Evolutionary conservation across 2,888 invertebrate genomes (phyloP).

Genomic region (Acrobasis repandana): DNA sequence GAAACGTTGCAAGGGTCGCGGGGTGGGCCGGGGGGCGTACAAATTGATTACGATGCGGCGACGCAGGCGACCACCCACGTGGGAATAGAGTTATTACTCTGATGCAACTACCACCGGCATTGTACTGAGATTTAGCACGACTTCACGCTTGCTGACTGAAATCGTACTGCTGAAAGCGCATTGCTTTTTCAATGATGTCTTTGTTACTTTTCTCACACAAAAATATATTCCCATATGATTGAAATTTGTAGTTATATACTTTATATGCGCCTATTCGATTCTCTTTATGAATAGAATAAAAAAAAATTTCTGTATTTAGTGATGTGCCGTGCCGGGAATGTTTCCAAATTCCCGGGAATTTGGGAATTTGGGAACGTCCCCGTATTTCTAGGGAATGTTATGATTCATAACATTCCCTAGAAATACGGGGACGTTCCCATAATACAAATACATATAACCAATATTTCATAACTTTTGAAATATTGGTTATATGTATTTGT

Average conservation of each 20-base stretch:
- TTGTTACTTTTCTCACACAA: not conserved
- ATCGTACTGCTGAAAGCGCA: constrained; percentile 30
- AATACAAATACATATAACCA: too few species aligned
- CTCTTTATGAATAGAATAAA: too few species aligned
- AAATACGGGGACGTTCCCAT: too few species aligned
- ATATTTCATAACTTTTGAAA: too few species aligned
- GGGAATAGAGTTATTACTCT: constrained; percentile 45
- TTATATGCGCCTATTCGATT: not conserved
- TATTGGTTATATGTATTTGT: too few species aligned
- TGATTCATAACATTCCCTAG: too few species aligned
- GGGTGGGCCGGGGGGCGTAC: constrained; percentile 64
- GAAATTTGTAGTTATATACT: not conserved
- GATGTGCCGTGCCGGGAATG: too few species aligned
- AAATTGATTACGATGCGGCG: constrained; percentile 77
- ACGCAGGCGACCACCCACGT: constrained; percentile 73
- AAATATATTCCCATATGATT: not conserved
- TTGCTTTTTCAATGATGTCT: not conserved
- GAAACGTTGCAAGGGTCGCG: constrained; percentile 47
- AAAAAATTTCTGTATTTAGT: too few species aligned
- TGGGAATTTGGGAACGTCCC: too few species aligned
- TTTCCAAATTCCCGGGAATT: too few species aligned
- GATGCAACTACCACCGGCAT: constrained; percentile 50
- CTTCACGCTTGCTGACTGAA: constrained; percentile 40
- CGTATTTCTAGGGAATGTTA: too few species aligned
- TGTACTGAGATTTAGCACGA: constrained; percentile 37